phyloP scores from a whole-genome alignment of 2,888 invertebrate species.

The Azorinus chamasolen region DNA sequence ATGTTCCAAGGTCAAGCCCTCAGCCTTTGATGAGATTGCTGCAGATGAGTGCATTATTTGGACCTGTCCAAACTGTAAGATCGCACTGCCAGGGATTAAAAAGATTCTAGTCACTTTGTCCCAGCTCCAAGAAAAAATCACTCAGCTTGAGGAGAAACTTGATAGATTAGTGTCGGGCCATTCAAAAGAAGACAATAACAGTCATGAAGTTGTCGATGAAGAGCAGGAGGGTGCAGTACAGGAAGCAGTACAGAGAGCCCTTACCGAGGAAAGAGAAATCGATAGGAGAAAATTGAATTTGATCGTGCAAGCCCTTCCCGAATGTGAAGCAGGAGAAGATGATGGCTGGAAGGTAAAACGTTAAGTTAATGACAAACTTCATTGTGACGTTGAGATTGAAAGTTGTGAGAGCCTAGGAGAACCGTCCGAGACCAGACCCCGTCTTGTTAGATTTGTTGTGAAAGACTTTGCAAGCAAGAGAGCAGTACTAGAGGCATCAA shows the following conservation, averaged over 20 bases:
- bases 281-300: not conserved
- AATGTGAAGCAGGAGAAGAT: too few species aligned
- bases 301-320: not conserved
- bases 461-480: slow-evolving; percentile 1
- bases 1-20: not conserved
- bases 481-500: not conserved
- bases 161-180: not conserved
- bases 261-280: not conserved
- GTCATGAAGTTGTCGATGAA: not conserved
- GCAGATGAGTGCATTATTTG: not conserved
- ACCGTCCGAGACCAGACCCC: not conserved
- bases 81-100: not conserved
- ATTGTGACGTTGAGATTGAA: not conserved
- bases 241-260: not conserved
- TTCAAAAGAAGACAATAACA: not conserved
- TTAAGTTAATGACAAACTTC: not conserved
- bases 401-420: slow-evolving; percentile 1
- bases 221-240: not conserved
- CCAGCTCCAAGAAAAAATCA: not conserved
- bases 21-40: not conserved
- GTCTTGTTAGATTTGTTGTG: not conserved
- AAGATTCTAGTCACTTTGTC: not conserved
- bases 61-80: not conserved
- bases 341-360: too few species aligned
- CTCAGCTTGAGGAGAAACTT: not conserved